These are phyloP conservation scores for Amiota minor DNA, from an alignment of 2,888 invertebrate species.

Conservation along the genomic window DNA sequence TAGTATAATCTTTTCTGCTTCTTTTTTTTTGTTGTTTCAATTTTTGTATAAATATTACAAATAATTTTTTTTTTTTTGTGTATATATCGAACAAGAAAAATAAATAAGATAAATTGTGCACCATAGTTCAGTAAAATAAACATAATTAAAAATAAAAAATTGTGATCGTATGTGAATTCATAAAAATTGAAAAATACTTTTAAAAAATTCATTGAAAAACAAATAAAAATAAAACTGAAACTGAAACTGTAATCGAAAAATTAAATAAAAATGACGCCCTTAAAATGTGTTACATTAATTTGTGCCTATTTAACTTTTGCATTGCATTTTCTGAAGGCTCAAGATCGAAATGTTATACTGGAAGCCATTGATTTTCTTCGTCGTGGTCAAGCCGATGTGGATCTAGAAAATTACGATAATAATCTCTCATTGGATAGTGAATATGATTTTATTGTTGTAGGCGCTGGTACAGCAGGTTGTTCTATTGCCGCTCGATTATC, in stretches of 20 bases:
- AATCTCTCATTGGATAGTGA: conserved; percentile 70
- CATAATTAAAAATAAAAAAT: neutral
- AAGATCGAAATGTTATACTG: conserved; percentile 61
- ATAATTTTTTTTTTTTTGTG: conserved; percentile 16
- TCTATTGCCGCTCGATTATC: conserved; percentile 82
- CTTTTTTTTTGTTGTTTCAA: conserved; percentile 19
- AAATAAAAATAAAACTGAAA: conserved; percentile 34
- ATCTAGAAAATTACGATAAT: conserved; percentile 69
- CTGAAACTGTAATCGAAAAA: conserved; percentile 14
- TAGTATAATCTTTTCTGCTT: neutral
- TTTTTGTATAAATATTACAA: conserved; percentile 4
- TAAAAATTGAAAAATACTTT: conserved; percentile 8
- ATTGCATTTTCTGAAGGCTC: conserved; percentile 11
- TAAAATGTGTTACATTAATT: conserved; percentile 21
- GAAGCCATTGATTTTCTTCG: conserved; percentile 67
- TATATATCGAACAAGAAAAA: conserved; percentile 5
- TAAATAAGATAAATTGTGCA: conserved; percentile 18
- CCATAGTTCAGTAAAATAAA: neutral
- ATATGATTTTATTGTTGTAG: conserved; percentile 86
- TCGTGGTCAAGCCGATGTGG: conserved; percentile 69
- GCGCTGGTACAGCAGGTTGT: conserved; percentile 87
- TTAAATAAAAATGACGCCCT: neutral
- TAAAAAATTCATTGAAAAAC: neutral
- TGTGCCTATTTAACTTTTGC: conserved; percentile 2
- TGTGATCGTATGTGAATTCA: neutral